These are phyloP conservation scores for Crenichthys baileyi DNA, from an alignment of 2,797 vertebrate species.

Conservation along the genomic window DNA sequence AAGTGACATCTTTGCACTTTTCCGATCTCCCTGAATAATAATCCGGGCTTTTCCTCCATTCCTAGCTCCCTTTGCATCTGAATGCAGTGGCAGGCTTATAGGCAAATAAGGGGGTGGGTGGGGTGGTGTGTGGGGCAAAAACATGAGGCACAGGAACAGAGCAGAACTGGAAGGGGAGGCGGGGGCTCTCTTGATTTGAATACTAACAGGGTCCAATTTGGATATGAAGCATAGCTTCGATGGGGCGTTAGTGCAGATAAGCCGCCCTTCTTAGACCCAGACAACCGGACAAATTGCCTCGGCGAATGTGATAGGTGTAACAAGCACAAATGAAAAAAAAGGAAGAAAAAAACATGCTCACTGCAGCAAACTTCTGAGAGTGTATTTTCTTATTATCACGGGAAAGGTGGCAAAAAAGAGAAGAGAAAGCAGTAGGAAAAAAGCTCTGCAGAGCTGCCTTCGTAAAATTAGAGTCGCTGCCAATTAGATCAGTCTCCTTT, in stretches of 20 bases:
- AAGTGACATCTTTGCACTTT: slow-evolving; percentile 55
- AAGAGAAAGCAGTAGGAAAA: slow-evolving; percentile 24
- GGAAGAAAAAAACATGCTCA: slow-evolving; percentile 18
- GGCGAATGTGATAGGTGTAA: slow-evolving; percentile 75
- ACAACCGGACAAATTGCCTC: slow-evolving; percentile 78
- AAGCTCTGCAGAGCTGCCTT: slow-evolving; percentile 42
- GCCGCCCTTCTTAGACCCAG: slow-evolving; percentile 67
- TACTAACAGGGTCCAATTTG: slow-evolving; percentile 67
- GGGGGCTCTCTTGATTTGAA: slow-evolving; percentile 69
- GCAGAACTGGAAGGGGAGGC: slow-evolving; percentile 24
- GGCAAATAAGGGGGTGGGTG: slow-evolving; percentile 18
- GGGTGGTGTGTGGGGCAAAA: slow-evolving; percentile 13
- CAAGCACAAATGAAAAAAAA: slow-evolving; percentile 44
- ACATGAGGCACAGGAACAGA: slow-evolving; percentile 36
- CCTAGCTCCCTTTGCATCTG: slow-evolving; percentile 5
- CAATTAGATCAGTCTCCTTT: slow-evolving; percentile 71
- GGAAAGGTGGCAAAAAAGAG: slow-evolving; percentile 48
- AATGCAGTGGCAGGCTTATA: slow-evolving; percentile 39
- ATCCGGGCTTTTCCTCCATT: slow-evolving; percentile 13
- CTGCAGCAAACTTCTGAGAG: slow-evolving; percentile 52
- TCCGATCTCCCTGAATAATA: slow-evolving; percentile 70
- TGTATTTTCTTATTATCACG: slow-evolving; percentile 64
- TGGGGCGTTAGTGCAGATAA: slow-evolving; percentile 75
- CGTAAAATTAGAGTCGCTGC: slow-evolving; percentile 65
- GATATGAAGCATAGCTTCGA: slow-evolving; percentile 51